Evolutionary conservation across 2,888 invertebrate species (phyloP), one percentile per base, ranked within the genome.

Genomic region (Callyntrura guangdongensis): DNA sequence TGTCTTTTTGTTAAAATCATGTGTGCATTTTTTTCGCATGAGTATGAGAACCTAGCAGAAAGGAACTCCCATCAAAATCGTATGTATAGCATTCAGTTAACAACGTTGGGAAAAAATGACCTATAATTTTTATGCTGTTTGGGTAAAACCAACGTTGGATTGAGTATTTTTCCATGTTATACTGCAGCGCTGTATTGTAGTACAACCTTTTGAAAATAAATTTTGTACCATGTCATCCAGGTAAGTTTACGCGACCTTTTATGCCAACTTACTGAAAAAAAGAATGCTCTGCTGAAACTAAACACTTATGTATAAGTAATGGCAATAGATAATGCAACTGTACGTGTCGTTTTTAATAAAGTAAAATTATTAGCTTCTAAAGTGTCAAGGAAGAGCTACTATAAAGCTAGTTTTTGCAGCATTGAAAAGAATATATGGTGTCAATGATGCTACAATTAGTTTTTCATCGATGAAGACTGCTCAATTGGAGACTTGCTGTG

Each of bases 81-180:
- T 20, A 49, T 69, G n/a, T 25, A 49, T 36, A n/a, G n/a, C n/a
- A n/a, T n/a, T n/a, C n/a, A n/a, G n/a, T n/a, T n/a, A 25, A 22
- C 12, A 72, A 72, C 22, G 79, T 49, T 89, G 89, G 89, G 89
- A 89, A 89, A 89, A 89, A n/a, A 36, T 81, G 87, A 87, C 87
- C 87, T 87, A 87, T 81, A 81, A 81, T 27, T 45, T 81, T 77
- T 25, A 53, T 53, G 27, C 69, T n/a, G n/a, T 36, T 69, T 53
- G 11, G 11, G 2, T 53, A 27, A 36, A 36, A 36, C 36, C 3
- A 36, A 36, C 36, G 36, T 36, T 36, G 36, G 36, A 6, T 6
- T 36, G 3, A 36, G 6, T 6, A 36, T 36, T 2, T 4, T 36
- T 36, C 6, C 6, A 6, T 36, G 36, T 4, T 36, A 36, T 36